Evolutionary conservation across 2,888 invertebrate species (phyloP), one percentile per base, ranked within the genome.

Genomic region (Temnothorax unifasciatus): DNA sequence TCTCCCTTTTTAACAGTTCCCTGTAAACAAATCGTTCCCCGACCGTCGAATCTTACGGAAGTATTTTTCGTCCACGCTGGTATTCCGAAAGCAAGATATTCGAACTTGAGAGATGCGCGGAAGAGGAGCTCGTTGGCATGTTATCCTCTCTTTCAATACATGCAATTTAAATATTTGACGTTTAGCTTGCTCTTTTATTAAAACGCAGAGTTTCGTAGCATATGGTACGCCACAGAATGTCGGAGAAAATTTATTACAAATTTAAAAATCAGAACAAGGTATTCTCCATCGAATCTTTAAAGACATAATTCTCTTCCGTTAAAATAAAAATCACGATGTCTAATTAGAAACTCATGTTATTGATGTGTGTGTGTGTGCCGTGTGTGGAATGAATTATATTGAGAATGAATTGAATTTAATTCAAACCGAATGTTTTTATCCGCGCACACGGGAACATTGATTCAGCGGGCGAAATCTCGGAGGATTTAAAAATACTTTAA

Each of bases 21-120:
- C 47, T 59, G 71, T 59, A 81, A 81, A 71, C 69, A 81, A 81
- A 71, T 81, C 59, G 69, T 47, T 34, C 34, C 15, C 29, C 21
- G 47, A 29, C 13, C 38, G 18, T 13, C 21, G 47, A 71, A 44
- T 50, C 34, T 15, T 13, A 44, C 25, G 25, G 38, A 61, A 79
- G 69, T 71, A 59, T 47, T 38, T 59, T 25, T 34, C 79, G 13
- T 44, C 13, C 34, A 2, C 57, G 71, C 21, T 18, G 38, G 29
- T 77, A n/a, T 38, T 21, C 21, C n/a, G n/a, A 71, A 38, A 47
- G 34, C 21, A 18, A 21, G 18, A 57, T 44, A 21, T 38, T 59
- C 47, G 21, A 34, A 21, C 9, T 34, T 11, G n/a, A 59, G 41
- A 25, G 18, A 29, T 5, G 25, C 21, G 8, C 11, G 63, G 21